A percentile compares a stretch with the other conserved stretches of the same genome.
Conservation (phyloP, 2,797 vertebrate genomes). For the Capromys pilorides region DNA sequence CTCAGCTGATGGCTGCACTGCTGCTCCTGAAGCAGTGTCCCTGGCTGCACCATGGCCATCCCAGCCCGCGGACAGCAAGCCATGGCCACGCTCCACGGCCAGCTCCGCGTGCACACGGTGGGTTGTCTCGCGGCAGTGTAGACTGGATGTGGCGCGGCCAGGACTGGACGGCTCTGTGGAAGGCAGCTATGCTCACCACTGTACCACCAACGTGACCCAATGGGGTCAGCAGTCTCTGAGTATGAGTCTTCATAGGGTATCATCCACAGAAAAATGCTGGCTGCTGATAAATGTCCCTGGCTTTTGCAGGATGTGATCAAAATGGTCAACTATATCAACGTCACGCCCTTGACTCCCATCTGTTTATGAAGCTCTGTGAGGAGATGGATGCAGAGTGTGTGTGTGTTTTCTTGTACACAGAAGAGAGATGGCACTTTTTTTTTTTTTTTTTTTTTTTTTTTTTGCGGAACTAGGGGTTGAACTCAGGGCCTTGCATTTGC, state of each 20-base stretch:
- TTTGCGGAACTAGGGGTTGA: too few relatives aligned
- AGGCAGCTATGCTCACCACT: conserved; percentile 87
- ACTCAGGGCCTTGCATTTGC: too few relatives aligned
- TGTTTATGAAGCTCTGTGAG: neutral
- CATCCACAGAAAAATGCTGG: neutral
- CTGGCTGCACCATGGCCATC: neutral
- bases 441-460: too few relatives aligned
- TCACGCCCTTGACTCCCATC: neutral
- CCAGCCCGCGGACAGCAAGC: neutral
- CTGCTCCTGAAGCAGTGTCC: neutral
- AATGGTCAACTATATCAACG: neutral
- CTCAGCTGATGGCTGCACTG: conserved; percentile 79
- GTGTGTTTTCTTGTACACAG: neutral
- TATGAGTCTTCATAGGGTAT: neutral
- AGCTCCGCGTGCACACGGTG: neutral
- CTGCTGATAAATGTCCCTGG: neutral
- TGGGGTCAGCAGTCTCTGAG: neutral
- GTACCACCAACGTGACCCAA: conserved; percentile 81
- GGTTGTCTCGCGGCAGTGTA: too few relatives aligned
- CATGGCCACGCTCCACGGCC: neutral
- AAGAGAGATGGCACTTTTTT: neutral
- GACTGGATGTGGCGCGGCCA: neutral
- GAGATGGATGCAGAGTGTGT: neutral
- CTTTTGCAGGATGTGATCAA: neutral
- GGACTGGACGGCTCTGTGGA: conserved; percentile 62